These are phyloP conservation scores for Morone saxatilis DNA, from an alignment of 2,113 vertebrate species.

Conservation along the genomic window DNA sequence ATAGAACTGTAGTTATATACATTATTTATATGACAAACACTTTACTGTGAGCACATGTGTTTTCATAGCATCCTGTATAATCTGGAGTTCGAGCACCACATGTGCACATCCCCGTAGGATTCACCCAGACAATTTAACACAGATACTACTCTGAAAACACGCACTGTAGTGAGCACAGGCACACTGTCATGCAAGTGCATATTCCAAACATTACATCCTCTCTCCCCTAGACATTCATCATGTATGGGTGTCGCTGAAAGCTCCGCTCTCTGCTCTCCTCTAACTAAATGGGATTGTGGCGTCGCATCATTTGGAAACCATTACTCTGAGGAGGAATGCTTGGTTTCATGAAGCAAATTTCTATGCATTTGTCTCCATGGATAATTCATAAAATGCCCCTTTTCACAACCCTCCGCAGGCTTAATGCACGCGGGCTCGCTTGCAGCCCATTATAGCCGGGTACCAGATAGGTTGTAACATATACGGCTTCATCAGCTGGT, in stretches of 20 bases:
- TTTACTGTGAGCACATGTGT: background rate
- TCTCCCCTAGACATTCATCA: background rate
- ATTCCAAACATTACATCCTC: constrained; percentile 1
- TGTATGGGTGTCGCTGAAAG: background rate
- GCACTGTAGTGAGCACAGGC: background rate
- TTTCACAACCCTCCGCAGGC: constrained; percentile 10
- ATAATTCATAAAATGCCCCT: constrained; percentile 36
- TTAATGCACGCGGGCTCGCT: constrained; percentile 29
- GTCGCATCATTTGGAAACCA: constrained; percentile 25
- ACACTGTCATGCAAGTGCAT: background rate
- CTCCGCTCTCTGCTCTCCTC: background rate
- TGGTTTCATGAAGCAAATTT: constrained; percentile 23
- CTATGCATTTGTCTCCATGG: constrained; percentile 46
- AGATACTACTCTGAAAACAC: background rate
- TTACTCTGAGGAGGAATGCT: constrained; percentile 7
- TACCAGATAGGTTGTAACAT: constrained; percentile 14
- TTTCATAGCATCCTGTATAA: background rate
- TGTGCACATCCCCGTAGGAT: background rate
- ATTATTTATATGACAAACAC: background rate
- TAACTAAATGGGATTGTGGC: constrained; percentile 9
- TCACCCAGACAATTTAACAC: background rate
- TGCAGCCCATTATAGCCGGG: constrained; percentile 5
- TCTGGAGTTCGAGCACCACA: background rate
- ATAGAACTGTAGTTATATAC: background rate
- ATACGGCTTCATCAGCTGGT: constrained; percentile 10